phyloP scores from a whole-genome alignment of 2,888 invertebrate species.

The Myathropa florea region DNA sequence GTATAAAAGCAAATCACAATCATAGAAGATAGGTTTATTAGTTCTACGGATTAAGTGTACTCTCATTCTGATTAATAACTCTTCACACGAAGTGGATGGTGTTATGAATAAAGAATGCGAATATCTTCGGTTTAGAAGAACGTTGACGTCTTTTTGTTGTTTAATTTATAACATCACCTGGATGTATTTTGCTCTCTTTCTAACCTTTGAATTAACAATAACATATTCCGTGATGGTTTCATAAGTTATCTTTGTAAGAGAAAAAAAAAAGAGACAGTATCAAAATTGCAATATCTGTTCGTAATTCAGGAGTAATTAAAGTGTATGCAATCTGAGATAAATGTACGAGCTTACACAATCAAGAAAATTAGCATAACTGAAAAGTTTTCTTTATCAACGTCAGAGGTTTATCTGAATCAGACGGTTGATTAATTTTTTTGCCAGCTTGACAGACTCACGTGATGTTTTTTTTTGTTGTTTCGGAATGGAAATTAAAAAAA shows the following conservation, averaged over 20 bases:
- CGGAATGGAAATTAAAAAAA: neutral
- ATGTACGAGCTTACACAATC: neutral
- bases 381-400: no score
- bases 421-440: neutral
- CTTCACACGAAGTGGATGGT: neutral
- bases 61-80: neutral
- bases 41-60: constrained; percentile 11
- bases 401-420: no score
- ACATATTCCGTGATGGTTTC: neutral
- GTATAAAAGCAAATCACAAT: no score
- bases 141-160: constrained; percentile 30
- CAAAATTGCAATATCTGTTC: constrained; percentile 10
- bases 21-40: constrained; percentile 7
- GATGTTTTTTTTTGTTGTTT: constrained; percentile 5
- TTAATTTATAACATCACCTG: neutral
- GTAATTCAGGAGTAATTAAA: neutral
- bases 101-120: constrained; percentile 10
- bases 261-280: neutral
- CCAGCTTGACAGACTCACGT: neutral
- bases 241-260: neutral
- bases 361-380: no score
- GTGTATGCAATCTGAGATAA: neutral
- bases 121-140: neutral
- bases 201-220: constrained; percentile 8
- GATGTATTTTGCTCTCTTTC: neutral